A percentile compares a stretch with the other conserved stretches of the same genome.
phyloP scores from a whole-genome alignment of 1,140 invertebrate species.

The Microplitis demolitor region DNA sequence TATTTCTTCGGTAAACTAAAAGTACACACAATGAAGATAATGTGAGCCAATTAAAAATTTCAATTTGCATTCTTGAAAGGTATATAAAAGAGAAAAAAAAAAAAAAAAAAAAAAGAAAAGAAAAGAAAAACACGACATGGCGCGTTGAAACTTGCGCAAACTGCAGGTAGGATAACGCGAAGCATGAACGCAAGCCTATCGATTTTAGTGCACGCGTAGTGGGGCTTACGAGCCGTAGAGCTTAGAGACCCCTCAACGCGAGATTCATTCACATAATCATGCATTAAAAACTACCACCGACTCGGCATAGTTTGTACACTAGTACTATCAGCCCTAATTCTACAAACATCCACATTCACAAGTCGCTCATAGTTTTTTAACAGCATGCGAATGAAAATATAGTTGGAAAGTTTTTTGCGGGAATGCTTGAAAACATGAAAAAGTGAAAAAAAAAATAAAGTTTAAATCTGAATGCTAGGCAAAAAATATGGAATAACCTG shows the following conservation, averaged over 20 bases:
- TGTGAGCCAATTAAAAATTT: slow-evolving; percentile 4
- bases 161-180: slow-evolving; percentile 52
- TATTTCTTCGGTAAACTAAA: too few relatives aligned
- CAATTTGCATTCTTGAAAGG: neutral
- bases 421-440: too few relatives aligned
- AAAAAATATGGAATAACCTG: slow-evolving; percentile 4
- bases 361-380: too few relatives aligned
- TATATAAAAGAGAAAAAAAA: neutral
- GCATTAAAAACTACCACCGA: neutral
- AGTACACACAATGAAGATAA: neutral
- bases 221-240: slow-evolving; percentile 17
- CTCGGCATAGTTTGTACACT: neutral
- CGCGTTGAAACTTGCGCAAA: slow-evolving; percentile 49
- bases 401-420: neutral
- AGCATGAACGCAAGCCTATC: slow-evolving; percentile 52
- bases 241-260: neutral
- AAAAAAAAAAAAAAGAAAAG: neutral
- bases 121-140: slow-evolving; percentile 29
- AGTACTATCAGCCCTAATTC: neutral
- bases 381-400: neutral
- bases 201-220: slow-evolving; percentile 46
- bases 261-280: slow-evolving; percentile 40
- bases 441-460: slow-evolving; percentile 4
- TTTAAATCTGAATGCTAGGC: neutral
- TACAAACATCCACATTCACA: too few relatives aligned